Conservation (phyloP, 2,888 invertebrate species). For the Coleophora deauratella region DNA sequence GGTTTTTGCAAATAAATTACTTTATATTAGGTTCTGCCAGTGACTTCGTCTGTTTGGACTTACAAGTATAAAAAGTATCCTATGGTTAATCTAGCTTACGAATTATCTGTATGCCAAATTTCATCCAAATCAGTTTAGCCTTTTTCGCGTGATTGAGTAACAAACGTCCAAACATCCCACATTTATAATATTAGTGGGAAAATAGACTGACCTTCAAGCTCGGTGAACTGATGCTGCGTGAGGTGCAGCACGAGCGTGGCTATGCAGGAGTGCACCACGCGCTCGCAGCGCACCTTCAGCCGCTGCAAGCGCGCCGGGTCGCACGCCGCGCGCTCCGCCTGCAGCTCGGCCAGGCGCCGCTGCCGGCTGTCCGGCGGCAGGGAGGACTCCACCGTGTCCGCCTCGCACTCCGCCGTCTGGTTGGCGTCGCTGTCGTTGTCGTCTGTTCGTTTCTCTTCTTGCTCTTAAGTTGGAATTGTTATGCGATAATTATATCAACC, state of each 20-base stretch:
- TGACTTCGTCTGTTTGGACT: too few species aligned
- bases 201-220: conserved; percentile 83
- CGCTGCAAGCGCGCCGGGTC: conserved; percentile 85
- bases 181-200: too few species aligned
- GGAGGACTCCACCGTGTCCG: conserved; percentile 80
- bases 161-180: too few species aligned
- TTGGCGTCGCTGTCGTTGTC: conserved; percentile 69
- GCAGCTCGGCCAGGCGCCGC: conserved; percentile 78
- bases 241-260: conserved; percentile 86
- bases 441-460: conserved; percentile 60
- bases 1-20: too few species aligned
- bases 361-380: conserved; percentile 80
- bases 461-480: conserved; percentile 32
- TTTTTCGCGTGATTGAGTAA: too few species aligned
- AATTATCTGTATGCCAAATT: too few species aligned
- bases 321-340: conserved; percentile 85
- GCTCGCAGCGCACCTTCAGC: conserved; percentile 81
- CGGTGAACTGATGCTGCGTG: conserved; percentile 87
- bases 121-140: too few species aligned
- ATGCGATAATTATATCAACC: too few species aligned
- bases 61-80: too few species aligned
- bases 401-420: conserved; percentile 74
- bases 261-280: conserved; percentile 87
- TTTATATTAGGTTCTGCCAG: too few species aligned
- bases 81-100: too few species aligned